Percentiles rank a stretch among this genome's conserved stretches.
These are phyloP conservation scores for Battus philenor DNA, from an alignment of 1,140 invertebrate genomes.

Conservation along the genomic window DNA sequence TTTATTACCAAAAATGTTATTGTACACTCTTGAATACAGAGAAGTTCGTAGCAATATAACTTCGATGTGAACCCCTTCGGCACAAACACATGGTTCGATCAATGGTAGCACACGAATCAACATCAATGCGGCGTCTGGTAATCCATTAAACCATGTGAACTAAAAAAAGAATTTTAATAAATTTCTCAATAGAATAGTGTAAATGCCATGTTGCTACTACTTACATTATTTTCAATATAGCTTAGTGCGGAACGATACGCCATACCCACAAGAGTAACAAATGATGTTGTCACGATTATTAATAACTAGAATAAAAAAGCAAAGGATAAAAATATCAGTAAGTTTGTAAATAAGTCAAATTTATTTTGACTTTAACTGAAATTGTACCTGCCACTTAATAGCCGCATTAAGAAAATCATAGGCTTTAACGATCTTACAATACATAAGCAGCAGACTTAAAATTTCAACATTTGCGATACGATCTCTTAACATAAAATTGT, in stretches of 20 bases:
- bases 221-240: constrained; percentile 37
- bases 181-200: too few relatives aligned
- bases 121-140: constrained; percentile 18
- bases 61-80: constrained; percentile 41
- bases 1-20: constrained; percentile 45
- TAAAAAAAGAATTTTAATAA: too few relatives aligned
- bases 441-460: constrained; percentile 44
- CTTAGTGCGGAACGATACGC: constrained; percentile 26
- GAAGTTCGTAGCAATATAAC: constrained; percentile 36
- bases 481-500: background rate
- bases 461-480: constrained; percentile 27
- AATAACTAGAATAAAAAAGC: constrained; percentile 37
- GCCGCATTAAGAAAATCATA: constrained; percentile 47
- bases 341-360: too few relatives aligned
- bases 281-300: constrained; percentile 30
- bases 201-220: too few relatives aligned
- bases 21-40: constrained; percentile 44
- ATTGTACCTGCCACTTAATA: constrained; percentile 56
- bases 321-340: too few relatives aligned
- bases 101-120: constrained; percentile 31
- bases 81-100: constrained; percentile 38
- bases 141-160: constrained; percentile 8
- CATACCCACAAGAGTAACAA: constrained; percentile 25
- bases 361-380: too few relatives aligned
- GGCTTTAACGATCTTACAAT: constrained; percentile 42